Percentiles rank a stretch among this genome's conserved stretches.
Evolutionary conservation across 2,113 vertebrate species (phyloP).

Genomic region (Xenotilapia leptura): DNA sequence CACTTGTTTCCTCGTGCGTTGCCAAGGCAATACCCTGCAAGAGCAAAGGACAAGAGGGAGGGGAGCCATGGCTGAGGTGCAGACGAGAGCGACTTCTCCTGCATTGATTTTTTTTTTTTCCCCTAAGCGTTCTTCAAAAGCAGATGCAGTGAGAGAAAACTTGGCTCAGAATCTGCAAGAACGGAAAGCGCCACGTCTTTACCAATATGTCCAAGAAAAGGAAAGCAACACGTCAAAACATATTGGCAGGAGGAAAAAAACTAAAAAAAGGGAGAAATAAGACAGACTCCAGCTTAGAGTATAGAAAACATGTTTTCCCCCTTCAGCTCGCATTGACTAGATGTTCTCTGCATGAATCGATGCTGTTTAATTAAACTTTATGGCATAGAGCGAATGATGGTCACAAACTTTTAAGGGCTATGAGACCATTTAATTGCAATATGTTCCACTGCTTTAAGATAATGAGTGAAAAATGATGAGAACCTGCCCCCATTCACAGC

Average conservation of each 20-base stretch:
- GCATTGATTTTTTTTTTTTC: neutral
- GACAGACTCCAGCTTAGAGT: neutral
- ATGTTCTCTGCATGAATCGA: conserved; percentile 6
- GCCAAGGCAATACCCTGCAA: conserved; percentile 66
- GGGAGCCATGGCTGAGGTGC: neutral
- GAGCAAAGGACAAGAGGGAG: conserved; percentile 50
- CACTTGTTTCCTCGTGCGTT: conserved; percentile 66
- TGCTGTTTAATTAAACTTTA: conserved; percentile 37
- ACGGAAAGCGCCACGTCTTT: neutral
- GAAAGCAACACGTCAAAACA: neutral
- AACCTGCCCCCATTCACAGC: conserved; percentile 65
- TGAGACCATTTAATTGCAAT: conserved; percentile 51
- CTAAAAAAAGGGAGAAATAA: neutral
- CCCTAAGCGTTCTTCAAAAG: conserved; percentile 15
- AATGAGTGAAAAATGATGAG: conserved; percentile 57
- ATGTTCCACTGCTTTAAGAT: conserved; percentile 52
- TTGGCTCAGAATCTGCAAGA: neutral
- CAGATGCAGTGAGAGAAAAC: neutral
- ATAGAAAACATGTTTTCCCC: neutral
- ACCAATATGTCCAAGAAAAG: neutral
- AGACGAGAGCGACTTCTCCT: neutral
- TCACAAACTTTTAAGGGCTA: conserved; percentile 32
- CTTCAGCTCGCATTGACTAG: neutral
- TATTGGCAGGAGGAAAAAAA: neutral
- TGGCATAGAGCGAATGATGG: neutral